Percentiles rank a stretch among this genome's conserved stretches.
phyloP scores from a whole-genome alignment of 1,140 invertebrate genomes.

The Rhyacophila brunnea region DNA sequence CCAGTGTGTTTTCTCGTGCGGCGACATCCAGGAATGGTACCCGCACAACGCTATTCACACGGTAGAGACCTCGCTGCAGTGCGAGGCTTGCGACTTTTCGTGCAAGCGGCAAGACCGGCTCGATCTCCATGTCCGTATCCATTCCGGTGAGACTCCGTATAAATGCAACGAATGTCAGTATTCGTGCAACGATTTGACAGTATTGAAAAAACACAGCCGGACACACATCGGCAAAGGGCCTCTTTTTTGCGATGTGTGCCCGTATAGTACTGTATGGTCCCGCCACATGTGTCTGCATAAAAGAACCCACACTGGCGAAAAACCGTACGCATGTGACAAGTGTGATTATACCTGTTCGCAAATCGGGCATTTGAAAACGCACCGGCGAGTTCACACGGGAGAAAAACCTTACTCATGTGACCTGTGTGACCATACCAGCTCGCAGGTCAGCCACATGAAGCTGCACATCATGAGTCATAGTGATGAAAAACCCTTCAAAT shows the following conservation, averaged over 20 bases:
- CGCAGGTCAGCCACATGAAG: slow-evolving; percentile 7
- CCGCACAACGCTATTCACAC: neutral
- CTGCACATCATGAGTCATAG: slow-evolving; percentile 10
- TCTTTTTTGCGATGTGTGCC: too few species aligned
- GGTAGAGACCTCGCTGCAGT: neutral
- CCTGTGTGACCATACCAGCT: slow-evolving; percentile 4
- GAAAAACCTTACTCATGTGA: slow-evolving; percentile 14
- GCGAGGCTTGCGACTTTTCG: neutral
- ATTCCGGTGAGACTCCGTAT: neutral
- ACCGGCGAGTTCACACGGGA: slow-evolving; percentile 7
- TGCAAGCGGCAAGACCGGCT: neutral
- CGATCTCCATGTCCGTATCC: neutral
- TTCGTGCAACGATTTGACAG: too few species aligned
- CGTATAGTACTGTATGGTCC: too few species aligned
- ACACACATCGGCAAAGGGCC: too few species aligned
- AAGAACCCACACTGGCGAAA: slow-evolving; percentile 18
- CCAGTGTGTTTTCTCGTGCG: neutral
- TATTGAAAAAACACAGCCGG: too few species aligned
- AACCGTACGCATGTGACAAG: slow-evolving; percentile 10
- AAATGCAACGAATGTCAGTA: neutral
- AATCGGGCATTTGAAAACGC: slow-evolving; percentile 7
- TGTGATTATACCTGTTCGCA: slow-evolving; percentile 15
- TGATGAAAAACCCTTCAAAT: slow-evolving; percentile 12
- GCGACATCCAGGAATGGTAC: neutral
- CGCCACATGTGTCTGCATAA: too few species aligned